Evolutionary conservation across 2,797 vertebrate species (phyloP).

Genomic region (Epinephelus coioides): DNA sequence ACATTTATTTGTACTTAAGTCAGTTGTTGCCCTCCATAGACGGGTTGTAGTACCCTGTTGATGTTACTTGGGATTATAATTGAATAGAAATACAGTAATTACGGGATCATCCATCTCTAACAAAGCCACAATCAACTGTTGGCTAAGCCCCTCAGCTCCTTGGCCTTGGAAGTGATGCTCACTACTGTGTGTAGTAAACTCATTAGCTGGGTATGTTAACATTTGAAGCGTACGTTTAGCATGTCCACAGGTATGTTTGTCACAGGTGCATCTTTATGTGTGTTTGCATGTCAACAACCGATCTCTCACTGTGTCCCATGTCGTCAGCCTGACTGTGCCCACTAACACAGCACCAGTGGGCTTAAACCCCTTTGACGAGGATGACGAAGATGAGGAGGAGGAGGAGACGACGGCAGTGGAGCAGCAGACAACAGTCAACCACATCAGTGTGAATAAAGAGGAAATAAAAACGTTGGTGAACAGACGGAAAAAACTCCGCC

Average conservation of each 20-base stretch:
- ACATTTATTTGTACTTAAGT: too few species aligned
- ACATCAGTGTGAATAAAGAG: slow-evolving; percentile 94
- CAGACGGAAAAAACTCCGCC: slow-evolving; percentile 59
- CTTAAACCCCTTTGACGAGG: slow-evolving; percentile 97
- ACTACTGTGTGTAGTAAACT: not conserved
- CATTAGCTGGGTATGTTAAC: not conserved
- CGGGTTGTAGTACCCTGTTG: not conserved
- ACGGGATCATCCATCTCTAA: not conserved
- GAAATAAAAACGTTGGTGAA: slow-evolving; percentile 99
- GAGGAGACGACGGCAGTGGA: slow-evolving; percentile 71
- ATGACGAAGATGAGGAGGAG: slow-evolving; percentile 89
- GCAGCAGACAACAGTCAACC: slow-evolving; percentile 83
- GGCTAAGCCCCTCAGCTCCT: too few species aligned
- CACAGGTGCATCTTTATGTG: slow-evolving; percentile 41
- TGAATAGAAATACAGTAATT: slow-evolving; percentile 16
- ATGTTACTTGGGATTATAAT: slow-evolving; percentile 6
- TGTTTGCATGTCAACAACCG: slow-evolving; percentile 73
- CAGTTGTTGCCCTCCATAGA: too few species aligned
- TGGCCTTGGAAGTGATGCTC: not conserved
- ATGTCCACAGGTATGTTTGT: slow-evolving; percentile 12
- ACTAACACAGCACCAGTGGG: slow-evolving; percentile 90
- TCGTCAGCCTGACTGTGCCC: slow-evolving; percentile 91
- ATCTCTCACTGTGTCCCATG: slow-evolving; percentile 89
- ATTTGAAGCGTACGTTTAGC: not conserved
- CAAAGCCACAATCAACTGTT: not conserved